Evolutionary conservation across 2,113 vertebrate species (phyloP).

Genomic region (Catagonus wagneri): DNA sequence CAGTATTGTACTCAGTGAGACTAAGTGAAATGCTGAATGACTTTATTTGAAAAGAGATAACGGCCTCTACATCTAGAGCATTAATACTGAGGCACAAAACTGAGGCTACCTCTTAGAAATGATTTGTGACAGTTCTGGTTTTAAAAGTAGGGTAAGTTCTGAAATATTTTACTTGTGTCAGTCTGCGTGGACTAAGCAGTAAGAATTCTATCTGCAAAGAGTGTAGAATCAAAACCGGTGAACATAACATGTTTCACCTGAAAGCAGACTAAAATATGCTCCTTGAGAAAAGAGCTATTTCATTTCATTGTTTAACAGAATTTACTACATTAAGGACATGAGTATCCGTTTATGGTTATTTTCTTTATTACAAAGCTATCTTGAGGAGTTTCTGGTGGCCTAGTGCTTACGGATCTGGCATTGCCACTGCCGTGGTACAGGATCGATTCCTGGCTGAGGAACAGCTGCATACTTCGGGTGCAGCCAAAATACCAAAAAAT

Average conservation of each 20-base stretch:
- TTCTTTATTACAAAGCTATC: background rate
- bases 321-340: background rate
- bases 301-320: background rate
- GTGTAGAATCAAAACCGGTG: background rate
- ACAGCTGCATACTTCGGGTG: no score
- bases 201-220: background rate
- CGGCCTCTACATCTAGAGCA: background rate
- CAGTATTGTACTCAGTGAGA: background rate
- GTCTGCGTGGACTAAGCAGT: background rate
- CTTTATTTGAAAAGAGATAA: background rate
- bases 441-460: no score
- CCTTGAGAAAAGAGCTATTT: background rate
- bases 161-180: background rate
- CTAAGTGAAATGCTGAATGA: background rate
- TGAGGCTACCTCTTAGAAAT: background rate
- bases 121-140: background rate
- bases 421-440: no score
- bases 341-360: background rate
- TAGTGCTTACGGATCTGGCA: no score
- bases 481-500: no score
- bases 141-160: background rate
- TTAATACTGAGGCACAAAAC: background rate
- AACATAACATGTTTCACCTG: background rate
- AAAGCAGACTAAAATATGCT: background rate
- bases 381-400: background rate